A percentile compares a stretch with the other conserved stretches of the same genome.
phyloP scores from a whole-genome alignment of 1,140 invertebrate genomes.

The Euborellia annulipes region DNA sequence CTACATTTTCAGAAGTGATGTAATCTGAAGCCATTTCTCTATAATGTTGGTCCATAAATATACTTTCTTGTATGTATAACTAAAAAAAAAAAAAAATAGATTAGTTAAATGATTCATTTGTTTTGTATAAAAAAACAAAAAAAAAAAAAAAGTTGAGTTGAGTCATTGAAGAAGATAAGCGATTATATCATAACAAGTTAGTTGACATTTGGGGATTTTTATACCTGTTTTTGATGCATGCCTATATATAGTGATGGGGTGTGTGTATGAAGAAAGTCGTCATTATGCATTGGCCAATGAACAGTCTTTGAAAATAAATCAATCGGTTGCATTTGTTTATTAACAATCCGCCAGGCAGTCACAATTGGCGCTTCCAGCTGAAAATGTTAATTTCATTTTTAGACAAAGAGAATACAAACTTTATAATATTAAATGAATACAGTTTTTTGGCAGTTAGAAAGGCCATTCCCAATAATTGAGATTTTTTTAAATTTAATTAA shows the following conservation, averaged over 20 bases:
- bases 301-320: conserved; percentile 51
- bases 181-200: no score
- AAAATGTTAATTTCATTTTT: no score
- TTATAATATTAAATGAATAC: background rate
- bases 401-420: conserved; percentile 12
- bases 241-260: conserved; percentile 67
- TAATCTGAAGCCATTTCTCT: background rate
- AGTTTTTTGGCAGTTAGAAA: no score
- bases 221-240: conserved; percentile 63
- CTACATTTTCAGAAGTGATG: background rate
- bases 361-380: conserved; percentile 72
- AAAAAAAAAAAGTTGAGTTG: no score
- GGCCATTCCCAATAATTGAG: no score
- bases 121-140: no score
- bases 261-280: conserved; percentile 15
- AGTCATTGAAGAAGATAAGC: no score
- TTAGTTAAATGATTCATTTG: no score
- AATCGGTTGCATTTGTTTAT: conserved; percentile 43
- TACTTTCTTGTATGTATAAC: conserved; percentile 62
- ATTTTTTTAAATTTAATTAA: background rate
- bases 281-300: conserved; percentile 28
- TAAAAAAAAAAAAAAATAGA: conserved; percentile 22
- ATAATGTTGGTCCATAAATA: conserved; percentile 8
- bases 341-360: conserved; percentile 57
- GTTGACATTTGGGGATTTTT: no score